These are phyloP conservation scores for Netelia virgata DNA, from an alignment of 2,888 invertebrate genomes.

Conservation along the genomic window DNA sequence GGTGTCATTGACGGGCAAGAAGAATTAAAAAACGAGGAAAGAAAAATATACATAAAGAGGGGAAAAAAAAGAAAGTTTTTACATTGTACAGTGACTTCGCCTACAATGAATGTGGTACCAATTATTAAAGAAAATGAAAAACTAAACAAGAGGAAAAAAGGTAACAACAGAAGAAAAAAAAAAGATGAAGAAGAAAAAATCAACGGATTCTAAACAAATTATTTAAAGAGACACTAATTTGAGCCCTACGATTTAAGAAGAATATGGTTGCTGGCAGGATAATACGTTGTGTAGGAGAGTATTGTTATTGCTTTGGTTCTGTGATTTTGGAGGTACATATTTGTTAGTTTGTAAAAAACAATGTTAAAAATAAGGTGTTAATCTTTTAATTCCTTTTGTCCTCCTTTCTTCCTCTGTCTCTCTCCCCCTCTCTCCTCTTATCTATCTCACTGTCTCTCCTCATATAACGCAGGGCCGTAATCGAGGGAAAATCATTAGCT, in stretches of 20 bases:
- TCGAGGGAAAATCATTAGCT: slow-evolving; percentile 74
- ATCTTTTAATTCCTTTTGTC: slow-evolving; percentile 81
- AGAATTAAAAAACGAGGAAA: slow-evolving; percentile 69
- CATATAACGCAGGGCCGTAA: slow-evolving; percentile 81
- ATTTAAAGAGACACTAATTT: slow-evolving; percentile 75
- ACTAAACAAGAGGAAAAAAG: slow-evolving; percentile 7
- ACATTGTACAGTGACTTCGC: slow-evolving; percentile 85
- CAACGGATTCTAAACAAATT: slow-evolving; percentile 56
- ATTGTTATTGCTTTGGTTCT: slow-evolving; percentile 84
- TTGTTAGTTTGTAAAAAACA: slow-evolving; percentile 83
- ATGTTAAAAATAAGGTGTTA: slow-evolving; percentile 82
- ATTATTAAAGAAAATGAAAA: slow-evolving; percentile 60
- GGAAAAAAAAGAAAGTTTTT: slow-evolving; percentile 79
- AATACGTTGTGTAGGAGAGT: slow-evolving; percentile 79
- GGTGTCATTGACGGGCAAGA: slow-evolving; percentile 74
- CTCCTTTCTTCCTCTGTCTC: slow-evolving; percentile 68
- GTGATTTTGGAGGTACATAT: slow-evolving; percentile 84
- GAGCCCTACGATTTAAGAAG: slow-evolving; percentile 73
- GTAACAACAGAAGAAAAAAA: slow-evolving; percentile 28
- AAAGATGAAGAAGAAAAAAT: slow-evolving; percentile 22
- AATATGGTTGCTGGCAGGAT: slow-evolving; percentile 78
- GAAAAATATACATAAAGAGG: slow-evolving; percentile 53
- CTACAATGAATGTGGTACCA: slow-evolving; percentile 79
- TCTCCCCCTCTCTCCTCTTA: slow-evolving; percentile 70
- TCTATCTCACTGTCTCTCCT: slow-evolving; percentile 70